Evolutionary conservation across 2,113 vertebrate genomes (phyloP).

Genomic region (Columba janthina): DNA sequence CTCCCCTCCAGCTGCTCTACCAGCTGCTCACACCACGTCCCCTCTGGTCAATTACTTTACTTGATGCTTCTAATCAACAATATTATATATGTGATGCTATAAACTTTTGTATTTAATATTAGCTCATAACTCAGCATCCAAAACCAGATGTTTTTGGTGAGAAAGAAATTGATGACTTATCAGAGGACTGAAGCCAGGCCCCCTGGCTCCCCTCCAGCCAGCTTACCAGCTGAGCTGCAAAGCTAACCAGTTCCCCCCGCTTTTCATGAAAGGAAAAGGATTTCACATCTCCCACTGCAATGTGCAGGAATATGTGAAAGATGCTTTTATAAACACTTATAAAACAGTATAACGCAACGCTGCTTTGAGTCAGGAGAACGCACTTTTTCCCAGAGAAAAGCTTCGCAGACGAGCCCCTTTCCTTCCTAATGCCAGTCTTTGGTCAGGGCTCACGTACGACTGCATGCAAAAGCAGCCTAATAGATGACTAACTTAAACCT

Average conservation of each 20-base stretch:
- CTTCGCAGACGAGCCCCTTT: neutral
- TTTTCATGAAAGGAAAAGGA: slow-evolving; percentile 37
- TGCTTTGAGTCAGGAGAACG: neutral
- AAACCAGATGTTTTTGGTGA: slow-evolving; percentile 82
- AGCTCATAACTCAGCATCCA: slow-evolving; percentile 80
- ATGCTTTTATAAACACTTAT: slow-evolving; percentile 12
- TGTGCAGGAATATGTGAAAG: neutral
- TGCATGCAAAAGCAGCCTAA: neutral
- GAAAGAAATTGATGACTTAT: slow-evolving; percentile 84
- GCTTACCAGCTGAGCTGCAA: slow-evolving; percentile 67
- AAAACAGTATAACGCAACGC: neutral
- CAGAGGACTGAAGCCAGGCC: slow-evolving; percentile 76
- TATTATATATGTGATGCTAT: slow-evolving; percentile 82
- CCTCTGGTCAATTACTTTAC: slow-evolving; percentile 80
- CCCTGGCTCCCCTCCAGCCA: slow-evolving; percentile 65
- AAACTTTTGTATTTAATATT: slow-evolving; percentile 82
- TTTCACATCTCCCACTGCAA: slow-evolving; percentile 15
- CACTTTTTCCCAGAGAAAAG: neutral
- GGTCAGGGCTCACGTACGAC: fast-evolving
- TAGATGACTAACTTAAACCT: neutral
- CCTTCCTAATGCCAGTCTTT: neutral
- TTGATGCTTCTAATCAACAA: slow-evolving; percentile 82
- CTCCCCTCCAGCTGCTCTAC: slow-evolving; percentile 74
- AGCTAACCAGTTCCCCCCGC: slow-evolving; percentile 13
- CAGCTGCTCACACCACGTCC: slow-evolving; percentile 75